Percentiles rank a stretch among this genome's conserved stretches.
Evolutionary conservation across 2,797 vertebrate species (phyloP).

Genomic region (Syndactyla subalaris): DNA sequence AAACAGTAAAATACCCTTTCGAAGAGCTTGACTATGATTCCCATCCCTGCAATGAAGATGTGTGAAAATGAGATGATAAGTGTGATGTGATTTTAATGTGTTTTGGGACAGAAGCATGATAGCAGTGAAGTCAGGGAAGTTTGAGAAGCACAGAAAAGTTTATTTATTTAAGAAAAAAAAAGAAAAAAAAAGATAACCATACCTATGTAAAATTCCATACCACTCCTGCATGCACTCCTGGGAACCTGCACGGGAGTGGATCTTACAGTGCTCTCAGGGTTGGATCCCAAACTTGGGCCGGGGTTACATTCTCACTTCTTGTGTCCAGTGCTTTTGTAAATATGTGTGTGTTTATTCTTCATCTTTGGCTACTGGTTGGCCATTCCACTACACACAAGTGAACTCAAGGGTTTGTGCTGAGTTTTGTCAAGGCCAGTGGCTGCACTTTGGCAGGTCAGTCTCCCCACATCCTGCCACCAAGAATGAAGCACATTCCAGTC

Average conservation of each 20-base stretch:
- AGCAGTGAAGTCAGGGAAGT: constrained; percentile 65
- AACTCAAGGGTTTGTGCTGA: constrained; percentile 38
- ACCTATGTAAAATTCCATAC: not conserved
- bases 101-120: constrained; percentile 24
- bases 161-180: constrained; percentile 54
- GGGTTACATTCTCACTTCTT: constrained; percentile 47
- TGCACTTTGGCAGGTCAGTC: not conserved
- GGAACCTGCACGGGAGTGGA: not conserved
- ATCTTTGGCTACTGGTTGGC: constrained; percentile 54
- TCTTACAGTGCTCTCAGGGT: not conserved
- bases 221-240: not conserved
- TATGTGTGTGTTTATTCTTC: constrained; percentile 20
- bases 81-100: not conserved
- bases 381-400: not conserved
- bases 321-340: constrained; percentile 54
- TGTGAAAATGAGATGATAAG: not conserved
- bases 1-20: not conserved
- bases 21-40: constrained; percentile 27
- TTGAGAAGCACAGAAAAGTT: constrained; percentile 72
- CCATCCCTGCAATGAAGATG: not conserved
- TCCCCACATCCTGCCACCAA: not conserved
- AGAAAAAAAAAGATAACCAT: not conserved
- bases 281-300: not conserved
- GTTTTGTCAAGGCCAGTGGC: constrained; percentile 47
- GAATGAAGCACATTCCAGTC: constrained; percentile 56